Percentiles rank a stretch among this genome's conserved stretches.
Conservation (phyloP, 1,140 invertebrate species). For the Anoplophora glabripennis region DNA sequence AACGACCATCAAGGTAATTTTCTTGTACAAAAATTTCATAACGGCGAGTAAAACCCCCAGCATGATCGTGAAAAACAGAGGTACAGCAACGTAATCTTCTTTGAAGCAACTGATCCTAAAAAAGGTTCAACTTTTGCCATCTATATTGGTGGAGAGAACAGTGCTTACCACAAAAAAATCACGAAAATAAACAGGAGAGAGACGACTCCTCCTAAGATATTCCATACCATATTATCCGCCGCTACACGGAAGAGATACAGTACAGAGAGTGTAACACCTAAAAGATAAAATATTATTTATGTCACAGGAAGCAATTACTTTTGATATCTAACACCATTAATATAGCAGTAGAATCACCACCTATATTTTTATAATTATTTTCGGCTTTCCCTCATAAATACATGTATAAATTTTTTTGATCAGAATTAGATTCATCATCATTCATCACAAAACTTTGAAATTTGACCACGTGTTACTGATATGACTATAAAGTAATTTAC, state of each 20-base stretch:
- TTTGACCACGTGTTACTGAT: too few species aligned
- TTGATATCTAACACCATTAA: too few species aligned
- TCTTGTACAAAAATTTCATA: constrained; percentile 52
- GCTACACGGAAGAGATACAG: constrained; percentile 4
- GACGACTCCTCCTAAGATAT: constrained; percentile 1
- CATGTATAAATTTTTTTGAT: too few species aligned
- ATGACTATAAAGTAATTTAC: too few species aligned
- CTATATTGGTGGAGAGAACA: not conserved
- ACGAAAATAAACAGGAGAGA: constrained; percentile 2
- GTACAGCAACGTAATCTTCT: not conserved
- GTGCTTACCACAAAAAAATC: constrained; percentile 3
- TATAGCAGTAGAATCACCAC: too few species aligned
- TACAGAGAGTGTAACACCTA: constrained; percentile 6
- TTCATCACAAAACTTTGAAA: too few species aligned
- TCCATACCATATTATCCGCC: constrained; percentile 6
- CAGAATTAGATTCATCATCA: too few species aligned
- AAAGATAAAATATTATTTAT: too few species aligned
- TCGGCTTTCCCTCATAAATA: too few species aligned
- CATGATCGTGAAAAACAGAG: constrained; percentile 52
- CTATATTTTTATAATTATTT: too few species aligned
- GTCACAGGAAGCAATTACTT: too few species aligned
- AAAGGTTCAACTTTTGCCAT: not conserved
- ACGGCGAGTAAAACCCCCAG: constrained; percentile 60
- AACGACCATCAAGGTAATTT: constrained; percentile 65
- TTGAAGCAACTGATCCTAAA: too few species aligned